A percentile compares a stretch with the other conserved stretches of the same genome.
phyloP scores from a whole-genome alignment of 2,888 invertebrate species.

The Allacma fusca region DNA sequence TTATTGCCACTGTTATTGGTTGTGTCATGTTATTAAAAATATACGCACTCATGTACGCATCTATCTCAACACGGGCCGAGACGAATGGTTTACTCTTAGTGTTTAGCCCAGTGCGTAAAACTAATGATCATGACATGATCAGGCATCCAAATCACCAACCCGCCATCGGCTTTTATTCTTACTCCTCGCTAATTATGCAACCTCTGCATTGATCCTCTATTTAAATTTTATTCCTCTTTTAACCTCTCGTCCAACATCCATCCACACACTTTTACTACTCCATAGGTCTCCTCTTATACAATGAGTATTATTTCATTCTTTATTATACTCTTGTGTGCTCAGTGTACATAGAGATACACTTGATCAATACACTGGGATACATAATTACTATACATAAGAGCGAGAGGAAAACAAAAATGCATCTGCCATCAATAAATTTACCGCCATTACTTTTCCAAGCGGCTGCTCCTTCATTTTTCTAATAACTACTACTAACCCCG shows the following conservation, averaged over 20 bases:
- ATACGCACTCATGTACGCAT: not conserved
- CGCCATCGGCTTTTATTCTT: not conserved
- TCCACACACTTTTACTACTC: not conserved
- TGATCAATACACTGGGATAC: no score
- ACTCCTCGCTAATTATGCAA: slow-evolving; percentile 12
- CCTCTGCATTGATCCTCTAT: slow-evolving; percentile 10
- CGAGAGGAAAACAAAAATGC: not conserved
- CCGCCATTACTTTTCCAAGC: not conserved
- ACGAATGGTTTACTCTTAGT: not conserved
- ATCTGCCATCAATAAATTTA: slow-evolving; percentile 10
- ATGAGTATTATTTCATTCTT: no score
- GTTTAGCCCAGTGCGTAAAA: slow-evolving; percentile 12
- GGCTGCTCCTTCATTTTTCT: slow-evolving; percentile 8
- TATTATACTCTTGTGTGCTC: no score
- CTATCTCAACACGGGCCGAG: not conserved
- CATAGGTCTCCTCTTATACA: not conserved
- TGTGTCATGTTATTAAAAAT: slow-evolving; percentile 12
- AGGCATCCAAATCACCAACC: slow-evolving; percentile 12
- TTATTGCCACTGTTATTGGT: slow-evolving; percentile 16
- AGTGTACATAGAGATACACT: no score
- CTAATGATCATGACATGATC: slow-evolving; percentile 16
- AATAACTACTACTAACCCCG: not conserved
- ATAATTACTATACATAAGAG: no score
- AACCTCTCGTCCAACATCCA: not conserved
- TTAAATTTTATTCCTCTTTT: not conserved